Evolutionary conservation across 64 coral and sea anemone genomes (phyloP).

Genomic region (Montipora efflorescens): DNA sequence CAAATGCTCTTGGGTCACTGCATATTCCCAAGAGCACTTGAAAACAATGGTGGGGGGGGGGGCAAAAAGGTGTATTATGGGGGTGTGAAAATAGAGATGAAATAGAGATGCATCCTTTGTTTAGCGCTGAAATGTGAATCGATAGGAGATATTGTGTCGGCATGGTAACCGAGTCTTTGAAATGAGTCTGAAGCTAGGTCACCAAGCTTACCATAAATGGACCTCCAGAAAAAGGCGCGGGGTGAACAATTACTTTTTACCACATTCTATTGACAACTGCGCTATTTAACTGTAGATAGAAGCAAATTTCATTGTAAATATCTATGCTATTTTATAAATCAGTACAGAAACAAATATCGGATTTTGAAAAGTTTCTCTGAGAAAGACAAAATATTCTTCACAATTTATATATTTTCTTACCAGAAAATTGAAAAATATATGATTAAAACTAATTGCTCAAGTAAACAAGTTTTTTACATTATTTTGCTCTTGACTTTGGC

Average conservation of each 20-base stretch:
- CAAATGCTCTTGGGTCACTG: too few relatives aligned
- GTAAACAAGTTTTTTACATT: not conserved
- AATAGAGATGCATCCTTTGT: too few relatives aligned
- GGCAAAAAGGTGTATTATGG: too few relatives aligned
- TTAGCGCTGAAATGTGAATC: too few relatives aligned
- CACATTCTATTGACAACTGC: not conserved
- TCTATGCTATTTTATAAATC: not conserved
- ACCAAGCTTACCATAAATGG: too few relatives aligned
- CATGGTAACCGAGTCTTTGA: too few relatives aligned
- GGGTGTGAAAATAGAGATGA: too few relatives aligned
- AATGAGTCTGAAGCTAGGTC: too few relatives aligned
- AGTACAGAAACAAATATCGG: not conserved
- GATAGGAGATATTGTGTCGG: too few relatives aligned
- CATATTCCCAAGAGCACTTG: too few relatives aligned
- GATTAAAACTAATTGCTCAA: not conserved
- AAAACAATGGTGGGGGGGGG: too few relatives aligned
- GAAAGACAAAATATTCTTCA: not conserved
- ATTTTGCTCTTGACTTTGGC: not conserved
- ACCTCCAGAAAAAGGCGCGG: too few relatives aligned
- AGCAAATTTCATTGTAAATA: constrained; percentile 17
- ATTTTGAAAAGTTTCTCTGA: not conserved
- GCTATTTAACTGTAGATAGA: not conserved
- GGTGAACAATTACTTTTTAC: not conserved
- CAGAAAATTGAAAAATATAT: not conserved
- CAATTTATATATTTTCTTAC: constrained; percentile 14